These are phyloP conservation scores for Poeciliopsis prolifica DNA, from an alignment of 2,113 vertebrate species.

Conservation along the genomic window DNA sequence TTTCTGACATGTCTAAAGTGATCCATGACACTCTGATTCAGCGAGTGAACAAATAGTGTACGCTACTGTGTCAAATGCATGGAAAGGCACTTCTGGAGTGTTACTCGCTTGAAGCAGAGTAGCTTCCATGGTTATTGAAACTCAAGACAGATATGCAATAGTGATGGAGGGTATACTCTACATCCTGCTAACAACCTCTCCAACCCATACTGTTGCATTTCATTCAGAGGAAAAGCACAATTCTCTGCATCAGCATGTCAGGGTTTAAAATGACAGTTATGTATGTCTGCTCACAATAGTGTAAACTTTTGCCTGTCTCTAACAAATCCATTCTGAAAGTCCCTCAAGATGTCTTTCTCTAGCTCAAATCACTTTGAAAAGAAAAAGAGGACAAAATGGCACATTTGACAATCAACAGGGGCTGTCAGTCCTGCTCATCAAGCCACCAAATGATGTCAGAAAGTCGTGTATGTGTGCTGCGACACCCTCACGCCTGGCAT, in stretches of 20 bases:
- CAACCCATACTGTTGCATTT: conserved; percentile 9
- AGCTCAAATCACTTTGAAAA: not conserved
- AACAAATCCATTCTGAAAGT: conserved; percentile 6
- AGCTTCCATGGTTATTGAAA: too few relatives aligned
- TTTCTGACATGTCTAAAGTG: not conserved
- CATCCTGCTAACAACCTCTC: not conserved
- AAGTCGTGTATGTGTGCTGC: conserved; percentile 36
- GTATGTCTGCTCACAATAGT: not conserved
- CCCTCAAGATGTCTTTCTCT: conserved; percentile 11
- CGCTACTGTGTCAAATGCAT: not conserved
- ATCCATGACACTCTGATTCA: not conserved
- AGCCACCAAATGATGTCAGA: conserved; percentile 42
- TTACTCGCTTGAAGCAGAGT: not conserved
- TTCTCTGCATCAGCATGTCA: not conserved
- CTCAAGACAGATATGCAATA: too few relatives aligned
- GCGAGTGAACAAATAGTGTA: not conserved
- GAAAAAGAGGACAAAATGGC: conserved; percentile 15
- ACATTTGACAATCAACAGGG: conserved; percentile 32
- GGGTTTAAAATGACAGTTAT: conserved; percentile 1
- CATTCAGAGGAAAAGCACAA: not conserved
- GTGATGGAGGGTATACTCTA: not conserved
- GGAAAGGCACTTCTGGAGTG: not conserved
- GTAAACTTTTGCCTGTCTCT: not conserved
- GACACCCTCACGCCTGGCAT: conserved; percentile 50
- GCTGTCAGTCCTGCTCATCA: conserved; percentile 32